These are phyloP conservation scores for Platichthys stellatus DNA, from an alignment of 2,113 vertebrate species.

Conservation along the genomic window DNA sequence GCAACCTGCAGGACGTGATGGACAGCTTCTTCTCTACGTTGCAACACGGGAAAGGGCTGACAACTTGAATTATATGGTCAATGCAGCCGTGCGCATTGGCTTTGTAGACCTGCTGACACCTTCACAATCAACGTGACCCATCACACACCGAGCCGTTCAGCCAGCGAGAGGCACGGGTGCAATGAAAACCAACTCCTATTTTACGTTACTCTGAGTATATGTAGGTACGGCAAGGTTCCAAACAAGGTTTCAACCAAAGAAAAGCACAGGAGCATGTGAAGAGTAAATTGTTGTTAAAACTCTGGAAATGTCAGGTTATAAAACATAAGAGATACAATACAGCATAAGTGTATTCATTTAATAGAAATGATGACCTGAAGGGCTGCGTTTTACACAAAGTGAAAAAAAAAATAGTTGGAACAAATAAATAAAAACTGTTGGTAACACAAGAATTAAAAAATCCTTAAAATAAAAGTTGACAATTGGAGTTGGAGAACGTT, in stretches of 20 bases:
- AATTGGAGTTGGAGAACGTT: no score
- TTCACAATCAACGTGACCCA: constrained; percentile 69
- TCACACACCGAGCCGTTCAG: constrained; percentile 50
- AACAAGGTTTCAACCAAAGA: neutral
- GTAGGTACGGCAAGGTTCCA: constrained; percentile 2
- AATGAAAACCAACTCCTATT: constrained; percentile 55
- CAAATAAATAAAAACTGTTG: no score
- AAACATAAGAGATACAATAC: neutral
- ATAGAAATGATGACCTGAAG: constrained; percentile 44
- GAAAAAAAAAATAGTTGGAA: neutral
- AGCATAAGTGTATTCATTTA: constrained; percentile 43
- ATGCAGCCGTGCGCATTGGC: constrained; percentile 47
- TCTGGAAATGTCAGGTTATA: constrained; percentile 11
- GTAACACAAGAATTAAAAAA: no score
- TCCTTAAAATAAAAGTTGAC: no score
- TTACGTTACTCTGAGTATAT: constrained; percentile 11
- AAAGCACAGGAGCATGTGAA: neutral
- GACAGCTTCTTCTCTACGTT: constrained; percentile 63
- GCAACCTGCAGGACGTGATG: constrained; percentile 43
- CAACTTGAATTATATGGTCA: constrained; percentile 75
- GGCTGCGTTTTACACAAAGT: neutral
- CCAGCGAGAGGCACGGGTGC: constrained; percentile 22
- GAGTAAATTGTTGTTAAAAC: neutral
- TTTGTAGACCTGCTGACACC: constrained; percentile 62
- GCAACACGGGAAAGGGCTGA: constrained; percentile 68